Conservation (phyloP, 2,888 invertebrate species). For the Poecilus cupreus region DNA sequence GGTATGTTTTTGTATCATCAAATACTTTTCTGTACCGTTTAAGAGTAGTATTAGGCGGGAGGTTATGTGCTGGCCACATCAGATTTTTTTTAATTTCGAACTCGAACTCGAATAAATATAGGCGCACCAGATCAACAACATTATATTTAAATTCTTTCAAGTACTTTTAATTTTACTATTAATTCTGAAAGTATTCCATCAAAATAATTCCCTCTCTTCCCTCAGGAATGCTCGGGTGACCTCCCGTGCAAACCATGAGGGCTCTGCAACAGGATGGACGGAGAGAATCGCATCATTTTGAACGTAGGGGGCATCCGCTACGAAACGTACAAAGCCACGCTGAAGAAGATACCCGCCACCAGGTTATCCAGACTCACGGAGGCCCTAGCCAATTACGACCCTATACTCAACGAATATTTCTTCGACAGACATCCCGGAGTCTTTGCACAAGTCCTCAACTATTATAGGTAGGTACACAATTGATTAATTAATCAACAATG, state of each 20-base stretch:
- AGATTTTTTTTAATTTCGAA: too few relatives aligned
- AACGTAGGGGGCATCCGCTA: conserved; percentile 93
- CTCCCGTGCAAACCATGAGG: conserved; percentile 56
- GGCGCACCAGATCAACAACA: too few relatives aligned
- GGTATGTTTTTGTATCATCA: too few relatives aligned
- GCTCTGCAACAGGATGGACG: conserved; percentile 79
- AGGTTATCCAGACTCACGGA: conserved; percentile 88
- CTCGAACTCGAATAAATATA: too few relatives aligned
- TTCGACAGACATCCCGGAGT: conserved; percentile 92
- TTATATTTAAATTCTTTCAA: too few relatives aligned
- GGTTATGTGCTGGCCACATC: too few relatives aligned
- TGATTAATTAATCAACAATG: too few relatives aligned
- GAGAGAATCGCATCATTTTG: conserved; percentile 94
- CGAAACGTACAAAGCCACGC: conserved; percentile 86
- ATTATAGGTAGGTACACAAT: conserved; percentile 79
- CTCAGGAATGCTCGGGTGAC: conserved; percentile 55
- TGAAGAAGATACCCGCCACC: conserved; percentile 93
- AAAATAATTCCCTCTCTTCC: too few relatives aligned
- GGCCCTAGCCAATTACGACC: conserved; percentile 91
- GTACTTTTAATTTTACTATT: too few relatives aligned
- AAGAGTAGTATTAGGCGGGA: too few relatives aligned
- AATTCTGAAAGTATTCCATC: too few relatives aligned
- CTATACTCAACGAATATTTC: conserved; percentile 91
- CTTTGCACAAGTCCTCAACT: conserved; percentile 91
- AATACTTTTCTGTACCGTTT: too few relatives aligned